A percentile compares a stretch with the other conserved stretches of the same genome.
phyloP scores from a whole-genome alignment of 2,797 vertebrate species.

The Fratercula arctica region DNA sequence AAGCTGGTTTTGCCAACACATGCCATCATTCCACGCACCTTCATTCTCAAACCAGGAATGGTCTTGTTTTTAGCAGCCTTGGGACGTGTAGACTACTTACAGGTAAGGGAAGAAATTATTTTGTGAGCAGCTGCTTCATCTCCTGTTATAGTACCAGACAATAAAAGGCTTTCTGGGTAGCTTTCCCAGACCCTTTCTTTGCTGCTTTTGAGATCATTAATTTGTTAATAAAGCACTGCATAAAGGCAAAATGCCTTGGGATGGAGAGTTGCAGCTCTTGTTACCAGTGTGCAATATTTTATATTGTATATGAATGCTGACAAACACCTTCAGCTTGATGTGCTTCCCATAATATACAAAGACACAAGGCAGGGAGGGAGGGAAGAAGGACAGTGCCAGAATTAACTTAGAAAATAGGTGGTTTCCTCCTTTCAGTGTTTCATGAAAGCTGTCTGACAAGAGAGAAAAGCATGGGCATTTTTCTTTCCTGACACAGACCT shows the following conservation, averaged over 20 bases:
- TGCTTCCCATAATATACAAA: not conserved
- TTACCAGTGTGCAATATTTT: not conserved
- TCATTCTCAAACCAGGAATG: conserved; percentile 84
- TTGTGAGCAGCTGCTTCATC: not conserved
- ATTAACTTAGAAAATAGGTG: not conserved
- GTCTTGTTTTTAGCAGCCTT: conserved; percentile 88
- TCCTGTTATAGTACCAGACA: not conserved
- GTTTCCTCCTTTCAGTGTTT: not conserved
- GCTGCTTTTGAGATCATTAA: not conserved
- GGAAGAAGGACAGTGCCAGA: not conserved
- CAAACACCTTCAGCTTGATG: not conserved
- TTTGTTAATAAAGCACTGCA: not conserved
- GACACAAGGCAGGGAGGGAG: not conserved
- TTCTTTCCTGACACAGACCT: not conserved
- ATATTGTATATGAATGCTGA: not conserved
- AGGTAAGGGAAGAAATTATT: conserved; percentile 76
- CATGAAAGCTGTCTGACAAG: not conserved
- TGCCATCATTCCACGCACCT: conserved; percentile 88
- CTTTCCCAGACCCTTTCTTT: not conserved
- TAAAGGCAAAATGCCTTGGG: not conserved
- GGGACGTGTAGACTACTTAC: conserved; percentile 88
- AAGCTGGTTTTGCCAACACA: conserved; percentile 83
- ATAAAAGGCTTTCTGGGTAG: not conserved
- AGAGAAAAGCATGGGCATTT: not conserved
- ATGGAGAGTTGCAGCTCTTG: not conserved